Evolutionary conservation across 2,888 invertebrate genomes (phyloP), one percentile per base, ranked within the genome.

Genomic region (Hypena proboscidalis): DNA sequence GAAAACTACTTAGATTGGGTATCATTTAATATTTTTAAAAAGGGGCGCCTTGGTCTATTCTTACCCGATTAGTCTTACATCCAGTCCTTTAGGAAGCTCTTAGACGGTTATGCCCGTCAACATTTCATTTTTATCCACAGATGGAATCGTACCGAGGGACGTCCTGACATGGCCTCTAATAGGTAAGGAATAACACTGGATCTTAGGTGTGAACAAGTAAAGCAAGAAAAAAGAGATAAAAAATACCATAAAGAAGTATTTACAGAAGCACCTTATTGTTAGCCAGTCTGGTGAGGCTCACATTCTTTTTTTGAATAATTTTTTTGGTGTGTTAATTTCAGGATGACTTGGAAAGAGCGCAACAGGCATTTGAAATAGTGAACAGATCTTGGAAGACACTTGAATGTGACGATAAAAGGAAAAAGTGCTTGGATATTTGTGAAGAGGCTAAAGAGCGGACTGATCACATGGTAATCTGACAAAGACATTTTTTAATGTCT

Each of bases 361-460:
- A 99, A 80, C 94, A 95, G 77, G 96, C 97, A 27, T 97, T 97
- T 81, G 97, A 97, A 89, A 96, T 98, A 74, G 94, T 99, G 32
- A 98, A 98, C 80, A 95, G 97, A 78, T 96, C 99, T 0, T 99
- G 97, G 95, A 98, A 98, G 90, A 97, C 95, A 1, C 85, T 99
- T 70, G 99, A 99, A 85, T 97, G 96, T 90, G 99, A 99, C 67
- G 96, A 97, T 48, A 97, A 98, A 0, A 93, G 98, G 66, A 96
- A 97, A 74, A 96, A 97, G 83, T 99, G 99, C 78, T 92, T 98
- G 87, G 98, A 98, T 69, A 96, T 99, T 53, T 98, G 99, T 58
- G 97, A 98, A 77, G 99, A 99, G 83, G 99, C 99, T 0, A 97
- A 97, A 85, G 97, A 96, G 36, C 91, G 98, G 61, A 97, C 98